phyloP scores from a whole-genome alignment of 1,140 invertebrate genomes.

The Ganaspis sp. region DNA sequence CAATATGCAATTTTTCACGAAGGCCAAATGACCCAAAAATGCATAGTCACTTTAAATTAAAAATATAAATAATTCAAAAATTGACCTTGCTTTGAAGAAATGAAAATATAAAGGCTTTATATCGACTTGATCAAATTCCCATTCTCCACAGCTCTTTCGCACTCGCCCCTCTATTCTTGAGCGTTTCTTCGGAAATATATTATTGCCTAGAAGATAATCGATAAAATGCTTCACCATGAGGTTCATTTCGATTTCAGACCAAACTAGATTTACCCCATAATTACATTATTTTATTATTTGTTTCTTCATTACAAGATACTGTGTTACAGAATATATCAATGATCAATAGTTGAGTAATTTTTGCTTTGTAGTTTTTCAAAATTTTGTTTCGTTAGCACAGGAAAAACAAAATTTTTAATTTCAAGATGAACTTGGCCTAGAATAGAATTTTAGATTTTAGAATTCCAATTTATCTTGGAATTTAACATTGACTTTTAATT shows the following conservation, averaged over 20 bases:
- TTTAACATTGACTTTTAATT: too few relatives aligned
- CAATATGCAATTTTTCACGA: background rate
- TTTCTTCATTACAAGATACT: too few relatives aligned
- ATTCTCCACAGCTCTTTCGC: background rate
- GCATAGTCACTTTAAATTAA: background rate
- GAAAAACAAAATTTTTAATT: too few relatives aligned
- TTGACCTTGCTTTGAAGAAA: background rate
- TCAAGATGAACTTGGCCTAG: too few relatives aligned
- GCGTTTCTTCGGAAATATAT: background rate
- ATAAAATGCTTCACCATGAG: background rate
- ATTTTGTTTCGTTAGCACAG: too few relatives aligned
- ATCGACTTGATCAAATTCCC: background rate
- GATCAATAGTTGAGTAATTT: too few relatives aligned
- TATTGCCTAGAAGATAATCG: background rate
- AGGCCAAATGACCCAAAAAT: background rate
- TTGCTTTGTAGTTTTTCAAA: too few relatives aligned
- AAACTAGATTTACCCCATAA: background rate
- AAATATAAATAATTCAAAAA: background rate
- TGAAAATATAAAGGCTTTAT: constrained; percentile 3
- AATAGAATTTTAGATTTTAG: too few relatives aligned
- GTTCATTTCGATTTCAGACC: background rate
- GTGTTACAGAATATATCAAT: too few relatives aligned
- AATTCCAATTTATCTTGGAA: too few relatives aligned
- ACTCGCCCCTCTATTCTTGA: background rate
- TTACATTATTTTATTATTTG: background rate